Percentiles rank a stretch among this genome's conserved stretches.
Evolutionary conservation across 2,113 vertebrate genomes (phyloP).

Genomic region (Antechinus stuartii): DNA sequence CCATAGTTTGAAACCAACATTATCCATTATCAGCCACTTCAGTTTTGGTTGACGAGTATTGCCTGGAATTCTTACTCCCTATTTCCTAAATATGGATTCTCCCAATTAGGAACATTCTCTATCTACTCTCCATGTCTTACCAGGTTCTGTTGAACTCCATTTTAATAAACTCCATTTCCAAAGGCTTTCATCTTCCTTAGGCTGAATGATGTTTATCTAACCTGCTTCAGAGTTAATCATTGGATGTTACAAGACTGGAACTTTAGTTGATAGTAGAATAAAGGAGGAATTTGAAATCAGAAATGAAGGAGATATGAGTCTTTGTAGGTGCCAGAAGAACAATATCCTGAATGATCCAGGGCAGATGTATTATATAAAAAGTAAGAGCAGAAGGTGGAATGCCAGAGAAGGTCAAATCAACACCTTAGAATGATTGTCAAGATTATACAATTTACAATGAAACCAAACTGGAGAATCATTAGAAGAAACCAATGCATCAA

Average conservation of each 20-base stretch:
- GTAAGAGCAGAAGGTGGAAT: neutral
- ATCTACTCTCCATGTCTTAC: neutral
- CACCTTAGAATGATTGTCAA: neutral
- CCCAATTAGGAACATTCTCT: neutral
- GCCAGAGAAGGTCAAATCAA: neutral
- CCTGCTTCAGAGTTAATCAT: neutral
- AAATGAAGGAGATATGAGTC: neutral
- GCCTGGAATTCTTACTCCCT: neutral
- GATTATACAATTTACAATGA: neutral
- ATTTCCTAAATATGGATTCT: neutral
- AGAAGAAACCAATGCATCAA: neutral
- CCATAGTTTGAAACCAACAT: neutral
- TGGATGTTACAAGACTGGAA: neutral
- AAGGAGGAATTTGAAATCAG: neutral
- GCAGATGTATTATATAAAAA: neutral
- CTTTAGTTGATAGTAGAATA: neutral
- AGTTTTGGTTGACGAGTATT: neutral
- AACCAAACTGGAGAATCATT: neutral
- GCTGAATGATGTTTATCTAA: neutral
- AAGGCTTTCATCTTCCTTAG: neutral
- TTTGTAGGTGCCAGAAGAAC: neutral
- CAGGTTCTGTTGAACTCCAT: neutral
- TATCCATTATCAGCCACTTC: neutral
- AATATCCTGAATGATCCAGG: neutral
- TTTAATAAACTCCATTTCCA: neutral